A percentile compares a stretch with the other conserved stretches of the same genome.
phyloP scores from a whole-genome alignment of 1,140 invertebrate species.

The Chrysomallon squamiferum region DNA sequence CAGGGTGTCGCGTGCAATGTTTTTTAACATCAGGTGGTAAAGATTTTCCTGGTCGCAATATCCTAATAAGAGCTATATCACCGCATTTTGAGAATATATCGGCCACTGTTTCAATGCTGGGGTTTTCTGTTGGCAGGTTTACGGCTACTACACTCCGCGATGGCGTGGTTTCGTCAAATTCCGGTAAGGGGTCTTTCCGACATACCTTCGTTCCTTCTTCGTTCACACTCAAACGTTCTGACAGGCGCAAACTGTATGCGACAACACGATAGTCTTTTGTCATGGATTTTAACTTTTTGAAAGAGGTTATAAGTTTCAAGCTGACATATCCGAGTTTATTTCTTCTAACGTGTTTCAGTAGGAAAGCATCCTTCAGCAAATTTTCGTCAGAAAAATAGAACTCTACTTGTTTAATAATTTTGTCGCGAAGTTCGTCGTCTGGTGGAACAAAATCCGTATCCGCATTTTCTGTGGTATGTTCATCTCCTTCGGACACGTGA shows the following conservation, averaged over 20 bases:
- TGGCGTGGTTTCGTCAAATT: conserved; percentile 87
- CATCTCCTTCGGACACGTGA: conserved; percentile 36
- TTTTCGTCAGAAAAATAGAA: conserved; percentile 95
- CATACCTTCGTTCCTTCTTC: conserved; percentile 89
- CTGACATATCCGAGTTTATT: conserved; percentile 96
- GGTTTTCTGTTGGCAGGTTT: conserved; percentile 81
- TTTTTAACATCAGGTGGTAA: conserved; percentile 87
- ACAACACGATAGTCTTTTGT: conserved; percentile 93
- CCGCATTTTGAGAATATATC: conserved; percentile 86
- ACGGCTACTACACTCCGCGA: conserved; percentile 89
- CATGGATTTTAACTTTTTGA: conserved; percentile 77
- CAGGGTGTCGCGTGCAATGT: conserved; percentile 89
- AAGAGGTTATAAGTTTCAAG: conserved; percentile 88
- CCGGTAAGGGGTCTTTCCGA: conserved; percentile 82
- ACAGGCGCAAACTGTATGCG: conserved; percentile 78
- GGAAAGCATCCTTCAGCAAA: conserved; percentile 92
- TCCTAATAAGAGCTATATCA: conserved; percentile 84
- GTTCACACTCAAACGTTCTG: conserved; percentile 87
- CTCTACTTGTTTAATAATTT: conserved; percentile 61
- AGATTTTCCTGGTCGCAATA: conserved; percentile 84
- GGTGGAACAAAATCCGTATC: conserved; percentile 49
- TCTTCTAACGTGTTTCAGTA: conserved; percentile 90
- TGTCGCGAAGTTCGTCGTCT: conserved; percentile 51
- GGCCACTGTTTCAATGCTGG: conserved; percentile 85
- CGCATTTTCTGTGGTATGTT: conserved; percentile 11